A percentile compares a stretch with the other conserved stretches of the same genome.
Evolutionary conservation across 2,113 vertebrate species (phyloP).

Genomic region (Sporophila hypoxantha): DNA sequence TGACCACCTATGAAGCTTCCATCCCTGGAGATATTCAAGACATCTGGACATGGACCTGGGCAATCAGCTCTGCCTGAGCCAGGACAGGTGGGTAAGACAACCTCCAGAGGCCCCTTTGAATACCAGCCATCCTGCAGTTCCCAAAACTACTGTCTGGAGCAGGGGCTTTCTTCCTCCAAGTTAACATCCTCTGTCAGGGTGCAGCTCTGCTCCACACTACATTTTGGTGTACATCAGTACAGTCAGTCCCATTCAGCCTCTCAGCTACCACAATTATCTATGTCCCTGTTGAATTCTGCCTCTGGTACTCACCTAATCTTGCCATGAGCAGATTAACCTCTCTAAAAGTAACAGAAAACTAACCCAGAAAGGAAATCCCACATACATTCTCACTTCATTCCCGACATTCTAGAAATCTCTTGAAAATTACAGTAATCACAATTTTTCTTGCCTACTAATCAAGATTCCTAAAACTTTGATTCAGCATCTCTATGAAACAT

Average conservation of each 20-base stretch:
- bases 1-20: not conserved
- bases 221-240: accelerated
- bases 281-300: not conserved
- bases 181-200: not conserved
- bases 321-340: not conserved
- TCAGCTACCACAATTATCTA: accelerated
- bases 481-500: not conserved
- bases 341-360: not conserved
- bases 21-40: not conserved
- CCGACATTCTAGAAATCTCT: not conserved
- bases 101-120: not conserved
- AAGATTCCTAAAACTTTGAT: not conserved
- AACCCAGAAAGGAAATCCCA: not conserved
- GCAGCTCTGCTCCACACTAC: not conserved
- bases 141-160: not conserved
- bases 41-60: not conserved
- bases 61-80: not conserved
- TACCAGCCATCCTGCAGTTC: not conserved
- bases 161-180: not conserved
- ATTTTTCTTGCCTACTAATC: not conserved
- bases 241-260: not conserved
- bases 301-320: not conserved
- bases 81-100: accelerated
- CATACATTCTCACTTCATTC: not conserved
- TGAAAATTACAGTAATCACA: not conserved